Percentiles rank a stretch among this genome's conserved stretches.
These are phyloP conservation scores for Bruchidius siliquastri DNA, from an alignment of 2,888 invertebrate genomes.

Conservation along the genomic window DNA sequence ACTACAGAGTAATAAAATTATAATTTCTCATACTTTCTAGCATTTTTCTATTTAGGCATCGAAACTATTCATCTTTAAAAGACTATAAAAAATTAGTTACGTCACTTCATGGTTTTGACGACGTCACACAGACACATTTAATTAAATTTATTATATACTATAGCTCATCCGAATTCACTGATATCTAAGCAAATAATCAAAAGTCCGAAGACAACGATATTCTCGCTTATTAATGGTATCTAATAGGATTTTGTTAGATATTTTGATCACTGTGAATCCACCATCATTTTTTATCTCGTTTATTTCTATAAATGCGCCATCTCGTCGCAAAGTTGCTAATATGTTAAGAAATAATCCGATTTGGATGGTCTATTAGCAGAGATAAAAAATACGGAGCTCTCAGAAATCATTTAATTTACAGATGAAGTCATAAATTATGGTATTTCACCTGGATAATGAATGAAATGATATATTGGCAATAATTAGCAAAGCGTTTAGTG, in stretches of 20 bases:
- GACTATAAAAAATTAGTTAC: too few species aligned
- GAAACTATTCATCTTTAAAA: too few species aligned
- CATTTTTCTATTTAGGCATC: too few species aligned
- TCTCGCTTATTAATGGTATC: too few species aligned
- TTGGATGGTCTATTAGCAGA: neutral
- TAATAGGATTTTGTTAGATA: neutral
- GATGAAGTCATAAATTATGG: neutral
- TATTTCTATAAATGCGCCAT: neutral
- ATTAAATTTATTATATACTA: too few species aligned
- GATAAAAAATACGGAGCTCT: neutral
- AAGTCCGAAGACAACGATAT: too few species aligned
- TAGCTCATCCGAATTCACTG: too few species aligned
- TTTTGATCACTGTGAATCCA: neutral
- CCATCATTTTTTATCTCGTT: neutral
- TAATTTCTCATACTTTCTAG: too few species aligned
- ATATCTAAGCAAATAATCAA: too few species aligned
- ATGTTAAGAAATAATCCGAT: neutral
- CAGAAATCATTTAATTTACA: neutral
- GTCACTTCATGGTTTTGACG: too few species aligned
- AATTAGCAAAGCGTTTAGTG: neutral
- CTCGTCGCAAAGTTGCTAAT: neutral
- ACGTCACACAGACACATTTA: too few species aligned
- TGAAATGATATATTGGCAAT: neutral
- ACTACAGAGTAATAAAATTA: too few species aligned
- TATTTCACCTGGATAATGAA: neutral